Evolutionary conservation across 2,797 vertebrate species (phyloP), one percentile per base, ranked within the genome.

Genomic region (Lagorchestes hirsutus): DNA sequence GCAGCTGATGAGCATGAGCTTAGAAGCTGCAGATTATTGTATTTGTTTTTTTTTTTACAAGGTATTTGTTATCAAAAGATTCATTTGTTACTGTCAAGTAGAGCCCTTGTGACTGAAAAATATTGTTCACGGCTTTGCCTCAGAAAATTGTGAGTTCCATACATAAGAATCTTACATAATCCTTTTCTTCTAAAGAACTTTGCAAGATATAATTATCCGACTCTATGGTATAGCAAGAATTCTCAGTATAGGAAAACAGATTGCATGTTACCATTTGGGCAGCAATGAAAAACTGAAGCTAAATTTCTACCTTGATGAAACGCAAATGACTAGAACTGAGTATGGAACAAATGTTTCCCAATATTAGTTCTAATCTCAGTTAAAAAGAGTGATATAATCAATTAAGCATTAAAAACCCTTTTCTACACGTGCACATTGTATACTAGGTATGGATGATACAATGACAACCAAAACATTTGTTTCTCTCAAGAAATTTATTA

Each of bases 271-370:
- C 22, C 29, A 92, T 31, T 3, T 92, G 56, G 50, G 5, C 31
- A 74, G 67, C 87, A n/a, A 93, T 93, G 56, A 24, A 91, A 95
- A 93, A 28, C 46, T 91, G 18, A 95, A 91, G 93, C 62, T 90
- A 95, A 82, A 46, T 24, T 82, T 56, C n/a, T 28, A 52, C 27
- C 46, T 67, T 54, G 9, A 93, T 46, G 3, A 2, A 82, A 54
- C 55, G 91, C 28, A 93, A 34, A 13, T 91, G 58, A 56, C 13
- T 13, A 91, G 18, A 3, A 82, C 6, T 82, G 2, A 1, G 31
- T 13, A 5, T 67, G 34, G 13, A 67, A 34, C 31, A 1, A 82
- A 46, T 82, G 40, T 46, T 18, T 46, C 40, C 40, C 1, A 10
- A 27, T 46, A 22, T 2, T 40, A 27, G 4, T 22, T 46, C 74